A percentile compares a stretch with the other conserved stretches of the same genome.
Conservation (phyloP, 1,140 invertebrate species). For the Brachionus calyciflorus region DNA sequence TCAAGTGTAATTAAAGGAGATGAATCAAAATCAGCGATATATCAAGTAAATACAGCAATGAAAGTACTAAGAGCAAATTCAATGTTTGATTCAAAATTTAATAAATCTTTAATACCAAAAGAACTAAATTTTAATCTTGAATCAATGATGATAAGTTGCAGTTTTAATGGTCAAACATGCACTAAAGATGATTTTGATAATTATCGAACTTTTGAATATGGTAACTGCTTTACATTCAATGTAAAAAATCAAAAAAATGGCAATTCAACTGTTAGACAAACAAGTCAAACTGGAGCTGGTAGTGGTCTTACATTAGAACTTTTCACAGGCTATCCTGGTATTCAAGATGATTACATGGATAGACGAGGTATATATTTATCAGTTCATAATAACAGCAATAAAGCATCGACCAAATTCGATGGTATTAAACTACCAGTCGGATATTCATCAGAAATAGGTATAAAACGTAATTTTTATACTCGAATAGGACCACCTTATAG, state of each 20-base stretch:
- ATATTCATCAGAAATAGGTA: not conserved
- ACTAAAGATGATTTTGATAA: not conserved
- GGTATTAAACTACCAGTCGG: not conserved
- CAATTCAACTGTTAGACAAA: not conserved
- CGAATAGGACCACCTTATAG: not conserved
- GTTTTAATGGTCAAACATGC: slow-evolving; percentile 19
- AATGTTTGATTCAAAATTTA: not conserved
- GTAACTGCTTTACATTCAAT: slow-evolving; percentile 4
- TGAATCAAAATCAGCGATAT: not conserved
- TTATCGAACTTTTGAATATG: not conserved
- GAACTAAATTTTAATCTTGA: not conserved
- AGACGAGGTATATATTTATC: slow-evolving; percentile 10
- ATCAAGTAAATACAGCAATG: not conserved
- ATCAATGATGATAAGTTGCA: not conserved
- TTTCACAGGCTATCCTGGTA: not conserved
- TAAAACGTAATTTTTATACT: not conserved
- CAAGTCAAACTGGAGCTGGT: slow-evolving; percentile 18
- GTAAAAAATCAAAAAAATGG: not conserved
- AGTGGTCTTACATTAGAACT: slow-evolving; percentile 41
- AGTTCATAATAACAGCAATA: not conserved
- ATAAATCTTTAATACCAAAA: not conserved
- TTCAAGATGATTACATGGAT: not conserved
- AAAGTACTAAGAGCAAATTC: not conserved
- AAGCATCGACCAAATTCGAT: not conserved
- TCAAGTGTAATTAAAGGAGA: not conserved